Percentiles rank a stretch among this genome's conserved stretches.
Conservation (phyloP, 2,888 invertebrate genomes). For the Panzeria rudis region DNA sequence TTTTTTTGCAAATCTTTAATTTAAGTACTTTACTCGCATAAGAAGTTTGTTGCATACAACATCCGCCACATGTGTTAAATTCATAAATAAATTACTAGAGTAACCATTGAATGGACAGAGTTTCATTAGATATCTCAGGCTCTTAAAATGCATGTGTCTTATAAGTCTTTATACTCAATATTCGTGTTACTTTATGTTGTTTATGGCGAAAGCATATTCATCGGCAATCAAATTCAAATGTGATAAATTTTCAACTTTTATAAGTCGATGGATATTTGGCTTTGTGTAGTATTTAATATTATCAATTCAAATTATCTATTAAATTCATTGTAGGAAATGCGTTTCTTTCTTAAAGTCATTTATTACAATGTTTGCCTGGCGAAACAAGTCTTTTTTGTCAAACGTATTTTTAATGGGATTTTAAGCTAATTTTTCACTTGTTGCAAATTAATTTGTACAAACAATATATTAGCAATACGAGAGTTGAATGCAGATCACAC, state of each 20-base stretch:
- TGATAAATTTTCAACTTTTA: background rate
- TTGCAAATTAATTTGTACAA: constrained; percentile 31
- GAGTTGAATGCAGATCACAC: background rate
- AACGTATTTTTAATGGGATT: constrained; percentile 26
- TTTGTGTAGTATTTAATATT: constrained; percentile 2
- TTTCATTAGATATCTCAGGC: constrained; percentile 43
- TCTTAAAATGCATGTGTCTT: constrained; percentile 50
- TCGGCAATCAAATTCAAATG: constrained; percentile 39
- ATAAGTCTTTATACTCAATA: constrained; percentile 36
- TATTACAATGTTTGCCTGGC: background rate
- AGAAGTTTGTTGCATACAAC: constrained; percentile 32
- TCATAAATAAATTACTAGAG: constrained; percentile 57
- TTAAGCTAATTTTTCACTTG: constrained; percentile 46
- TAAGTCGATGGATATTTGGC: background rate
- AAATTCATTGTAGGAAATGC: constrained; percentile 50
- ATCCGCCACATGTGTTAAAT: constrained; percentile 59
- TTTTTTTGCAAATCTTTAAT: background rate
- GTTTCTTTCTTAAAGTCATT: constrained; percentile 14
- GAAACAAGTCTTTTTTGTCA: constrained; percentile 26
- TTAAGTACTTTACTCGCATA: background rate
- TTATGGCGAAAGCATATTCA: constrained; percentile 48
- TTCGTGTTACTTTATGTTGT: constrained; percentile 36
- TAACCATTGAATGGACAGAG: constrained; percentile 54
- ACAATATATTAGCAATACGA: constrained; percentile 24
- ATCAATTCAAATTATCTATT: constrained; percentile 50